phyloP scores from a whole-genome alignment of 2,797 vertebrate genomes.

The Oryzias dopingdopingensis region DNA sequence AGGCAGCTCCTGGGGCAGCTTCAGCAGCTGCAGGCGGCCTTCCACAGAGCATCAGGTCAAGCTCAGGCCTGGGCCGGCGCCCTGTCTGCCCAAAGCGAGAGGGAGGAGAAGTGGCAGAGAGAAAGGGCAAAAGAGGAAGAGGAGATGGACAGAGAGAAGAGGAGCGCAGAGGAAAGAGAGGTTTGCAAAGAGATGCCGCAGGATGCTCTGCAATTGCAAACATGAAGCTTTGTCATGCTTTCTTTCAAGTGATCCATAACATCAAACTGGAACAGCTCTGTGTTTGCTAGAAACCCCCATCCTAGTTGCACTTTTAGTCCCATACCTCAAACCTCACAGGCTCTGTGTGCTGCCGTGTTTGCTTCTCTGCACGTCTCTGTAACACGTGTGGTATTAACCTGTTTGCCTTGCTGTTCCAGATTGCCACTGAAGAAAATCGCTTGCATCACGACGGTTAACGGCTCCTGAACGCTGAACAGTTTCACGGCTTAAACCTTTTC shows the following conservation, averaged over 20 bases:
- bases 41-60: conserved; percentile 78
- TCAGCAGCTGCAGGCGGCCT: conserved; percentile 85
- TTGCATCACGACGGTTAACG: conserved; percentile 71
- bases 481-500: conserved; percentile 50
- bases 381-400: conserved; percentile 88
- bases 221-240: conserved; percentile 30
- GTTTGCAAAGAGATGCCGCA: conserved; percentile 71
- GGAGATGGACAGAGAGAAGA: conserved; percentile 57
- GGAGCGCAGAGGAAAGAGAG: conserved; percentile 74
- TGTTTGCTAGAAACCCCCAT: conserved; percentile 25
- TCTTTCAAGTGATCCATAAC: conserved; percentile 4
- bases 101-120: conserved; percentile 59
- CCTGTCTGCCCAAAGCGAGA: conserved; percentile 75
- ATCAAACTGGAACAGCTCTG: neutral
- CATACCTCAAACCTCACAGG: conserved; percentile 17
- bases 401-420: conserved; percentile 99
- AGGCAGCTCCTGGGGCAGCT: conserved; percentile 84
- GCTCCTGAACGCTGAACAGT: conserved; percentile 57
- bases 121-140: conserved; percentile 56
- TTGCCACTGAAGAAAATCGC: conserved; percentile 77
- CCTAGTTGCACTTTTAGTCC: neutral
- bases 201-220: conserved; percentile 13
- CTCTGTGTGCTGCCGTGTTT: conserved; percentile 36
- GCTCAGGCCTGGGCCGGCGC: conserved; percentile 73
- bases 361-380: conserved; percentile 67